Evolutionary conservation across 2,888 invertebrate species (phyloP), one percentile per base, ranked within the genome.

Genomic region (Acronicta alni): DNA sequence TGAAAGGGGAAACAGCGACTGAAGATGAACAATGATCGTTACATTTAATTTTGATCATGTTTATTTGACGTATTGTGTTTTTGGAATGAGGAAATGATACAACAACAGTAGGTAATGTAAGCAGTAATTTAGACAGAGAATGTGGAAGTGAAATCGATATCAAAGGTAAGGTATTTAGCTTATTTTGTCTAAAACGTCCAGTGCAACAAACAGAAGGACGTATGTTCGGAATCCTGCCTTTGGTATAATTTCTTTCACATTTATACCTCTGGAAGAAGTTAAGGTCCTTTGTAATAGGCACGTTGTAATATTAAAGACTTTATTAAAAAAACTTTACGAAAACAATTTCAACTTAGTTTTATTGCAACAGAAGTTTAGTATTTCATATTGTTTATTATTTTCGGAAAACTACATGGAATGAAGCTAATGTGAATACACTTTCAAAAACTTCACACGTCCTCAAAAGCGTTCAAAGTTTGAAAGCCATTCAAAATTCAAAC

Each of bases 401-500:
- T 23, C 2, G 12, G 18, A 68, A 68, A 35, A 16, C 12, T 44
- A 45, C 37, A 49, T 47, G 49, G 45, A 63, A 44, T 52, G 18
- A 32, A 49, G 23, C 45, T 44, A 43, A 46, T 48, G 35, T 30
- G 9, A 43, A n/a, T 16, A 44, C 43, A 48, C 30, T 44, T 58
- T 58, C 15, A 47, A 15, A 47, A 65, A 49, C 56, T 67, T 47
- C 38, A 35, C 43, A 42, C 43, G 57, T 52, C 32, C 57, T 57
- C 39, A 54, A 42, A 64, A 57, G 49, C 49, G 35, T 64, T 70
- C 35, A 57, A 55, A 68, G 51, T 65, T 65, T 35, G 44, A 23
- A 45, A 38, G 44, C 44, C 37, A 58, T 58, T 68, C 58, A 71
- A 71, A 57, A 66, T 45, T 65, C 38, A 48, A 58, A 42, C 58